Base-by-base conservation (phyloP, 2,888 invertebrate species). In the Mesorhabditis spiculigera region DNA sequence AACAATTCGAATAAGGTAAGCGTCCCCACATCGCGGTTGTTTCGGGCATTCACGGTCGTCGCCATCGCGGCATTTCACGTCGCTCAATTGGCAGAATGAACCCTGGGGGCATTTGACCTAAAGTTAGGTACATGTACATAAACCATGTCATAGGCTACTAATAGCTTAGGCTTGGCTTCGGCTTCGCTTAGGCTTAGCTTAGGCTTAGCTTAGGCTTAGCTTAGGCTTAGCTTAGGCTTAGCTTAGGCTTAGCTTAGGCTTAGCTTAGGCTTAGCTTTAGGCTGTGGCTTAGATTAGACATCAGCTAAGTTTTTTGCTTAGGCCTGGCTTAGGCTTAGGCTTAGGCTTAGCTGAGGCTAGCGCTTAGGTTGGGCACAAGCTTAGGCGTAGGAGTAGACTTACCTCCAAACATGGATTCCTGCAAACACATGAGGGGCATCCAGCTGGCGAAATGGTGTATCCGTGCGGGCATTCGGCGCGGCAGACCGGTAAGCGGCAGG, bases 341-440 rank as follows among this genome's bases (percentile, higher is more conserved):
- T 13, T 50, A n/a, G n/a, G n/a, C n/a, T n/a, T n/a, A n/a, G n/a
- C n/a, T n/a, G n/a, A n/a, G n/a, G n/a, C n/a, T n/a, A n/a, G n/a
- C n/a, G n/a, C n/a, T n/a, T n/a, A 50, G 8, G 10, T 50, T 50
- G 58, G n/a, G 8, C 8, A 13, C 1, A 13, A 1, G n/a, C 8
- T 13, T n/a, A 10, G 5, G 28, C 4, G 8, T 28, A 10, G 64
- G 16, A 67, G 41, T 10, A 6, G n/a, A 61, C 45, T 13, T 13
- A 71, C 72, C 41, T 78, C 77, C 45, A 70, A 62, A 66, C 84
- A 84, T 8, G 82, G 81, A 70, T 83, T 81, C 6, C 68, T 69
- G 68, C 84, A 84, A 42, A 73, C 70, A 69, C 84, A 84, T 0
- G 81, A 78, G 10, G 77, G 76, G 73, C 84, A 84, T 0, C 81